Conservation (phyloP, 2,797 vertebrate species). For the Garrulus glandarius region DNA sequence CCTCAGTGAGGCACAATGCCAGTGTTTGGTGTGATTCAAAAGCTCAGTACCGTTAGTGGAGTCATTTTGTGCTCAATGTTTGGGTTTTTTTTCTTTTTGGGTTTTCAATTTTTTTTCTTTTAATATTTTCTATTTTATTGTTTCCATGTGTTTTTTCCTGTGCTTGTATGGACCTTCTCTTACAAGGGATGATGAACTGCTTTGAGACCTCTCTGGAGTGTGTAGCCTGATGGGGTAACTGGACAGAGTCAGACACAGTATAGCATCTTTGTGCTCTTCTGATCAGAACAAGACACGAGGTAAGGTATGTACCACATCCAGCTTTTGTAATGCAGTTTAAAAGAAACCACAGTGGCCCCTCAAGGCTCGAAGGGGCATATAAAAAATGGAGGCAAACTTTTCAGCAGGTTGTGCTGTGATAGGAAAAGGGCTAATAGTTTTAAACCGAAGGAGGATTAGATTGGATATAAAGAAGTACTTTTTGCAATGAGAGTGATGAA, state of each 20-base stretch:
- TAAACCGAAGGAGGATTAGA: neutral
- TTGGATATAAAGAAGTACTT: neutral
- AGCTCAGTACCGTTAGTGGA: neutral
- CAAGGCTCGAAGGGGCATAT: neutral
- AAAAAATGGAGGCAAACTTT: neutral
- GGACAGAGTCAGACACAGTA: neutral
- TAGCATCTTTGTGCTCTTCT: neutral
- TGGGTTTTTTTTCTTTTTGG: neutral
- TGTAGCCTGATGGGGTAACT: neutral
- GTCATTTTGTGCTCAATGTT: neutral
- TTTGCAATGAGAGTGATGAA: neutral
- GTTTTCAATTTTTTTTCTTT: neutral
- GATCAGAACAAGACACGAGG: neutral
- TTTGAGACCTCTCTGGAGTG: neutral
- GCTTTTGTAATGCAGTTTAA: neutral
- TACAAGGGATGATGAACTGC: neutral
- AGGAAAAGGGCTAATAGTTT: neutral
- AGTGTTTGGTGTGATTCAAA: conserved; percentile 25
- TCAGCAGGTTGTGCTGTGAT: neutral
- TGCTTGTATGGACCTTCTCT: neutral
- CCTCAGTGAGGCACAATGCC: conserved; percentile 18
- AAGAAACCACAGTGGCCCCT: neutral
- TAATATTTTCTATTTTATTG: neutral
- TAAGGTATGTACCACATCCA: neutral
- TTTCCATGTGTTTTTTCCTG: neutral